phyloP scores from a whole-genome alignment of 2,113 vertebrate genomes.

The Pachyramphus minor region DNA sequence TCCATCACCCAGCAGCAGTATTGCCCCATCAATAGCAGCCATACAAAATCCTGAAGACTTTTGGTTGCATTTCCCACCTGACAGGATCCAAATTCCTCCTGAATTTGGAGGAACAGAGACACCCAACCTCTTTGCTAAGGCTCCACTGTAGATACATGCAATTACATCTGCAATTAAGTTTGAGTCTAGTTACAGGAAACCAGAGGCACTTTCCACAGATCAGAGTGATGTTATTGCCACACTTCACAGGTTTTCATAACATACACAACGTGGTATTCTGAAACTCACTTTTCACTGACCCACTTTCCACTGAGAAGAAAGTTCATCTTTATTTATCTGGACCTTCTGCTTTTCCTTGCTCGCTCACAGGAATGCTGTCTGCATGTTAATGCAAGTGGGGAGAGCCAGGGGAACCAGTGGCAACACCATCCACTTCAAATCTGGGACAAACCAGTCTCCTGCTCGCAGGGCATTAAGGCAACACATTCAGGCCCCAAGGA shows the following conservation, averaged over 20 bases:
- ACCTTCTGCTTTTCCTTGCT: constrained; percentile 23
- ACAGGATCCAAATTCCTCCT: not conserved
- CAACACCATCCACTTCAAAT: not conserved
- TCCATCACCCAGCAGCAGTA: not conserved
- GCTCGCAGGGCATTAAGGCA: not conserved
- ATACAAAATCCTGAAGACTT: not conserved
- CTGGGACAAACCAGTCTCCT: not conserved
- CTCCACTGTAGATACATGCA: not conserved
- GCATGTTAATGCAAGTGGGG: not conserved
- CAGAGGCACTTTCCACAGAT: not conserved
- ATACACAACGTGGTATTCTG: not conserved
- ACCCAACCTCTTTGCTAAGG: not conserved
- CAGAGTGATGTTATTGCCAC: not conserved
- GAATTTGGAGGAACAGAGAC: not conserved
- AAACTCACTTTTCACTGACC: constrained; percentile 24
- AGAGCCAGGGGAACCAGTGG: not conserved
- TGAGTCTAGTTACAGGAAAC: not conserved
- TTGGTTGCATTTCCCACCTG: not conserved
- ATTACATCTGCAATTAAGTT: not conserved
- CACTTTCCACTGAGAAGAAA: constrained; percentile 35
- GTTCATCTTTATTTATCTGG: constrained; percentile 44
- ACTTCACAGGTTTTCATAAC: not conserved
- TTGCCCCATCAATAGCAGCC: not conserved
- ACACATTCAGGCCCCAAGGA: not conserved
- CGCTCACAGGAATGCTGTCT: not conserved